These are phyloP conservation scores for Hylomyscus alleni DNA, from an alignment of 2,797 vertebrate species.

Conservation along the genomic window DNA sequence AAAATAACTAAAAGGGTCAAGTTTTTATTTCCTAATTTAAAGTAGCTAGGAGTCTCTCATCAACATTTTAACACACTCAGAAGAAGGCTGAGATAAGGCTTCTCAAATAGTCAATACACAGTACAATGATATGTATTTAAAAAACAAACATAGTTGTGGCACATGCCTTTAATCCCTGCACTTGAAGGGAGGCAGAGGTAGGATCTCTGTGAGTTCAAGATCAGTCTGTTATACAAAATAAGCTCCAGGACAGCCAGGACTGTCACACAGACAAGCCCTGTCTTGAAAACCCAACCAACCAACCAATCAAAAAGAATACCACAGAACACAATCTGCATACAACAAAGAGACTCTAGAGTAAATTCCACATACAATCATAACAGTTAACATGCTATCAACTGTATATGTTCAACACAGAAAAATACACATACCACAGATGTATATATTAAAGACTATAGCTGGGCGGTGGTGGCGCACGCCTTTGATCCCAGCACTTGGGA, in stretches of 20 bases:
- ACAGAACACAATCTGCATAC: not conserved
- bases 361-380: conserved; percentile 4
- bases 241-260: not conserved
- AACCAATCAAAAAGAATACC: not conserved
- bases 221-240: not conserved
- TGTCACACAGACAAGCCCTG: not conserved
- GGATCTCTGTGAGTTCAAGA: not conserved
- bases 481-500: no score
- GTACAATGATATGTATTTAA: not conserved
- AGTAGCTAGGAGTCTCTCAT: conserved; percentile 33
- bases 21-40: conserved; percentile 47
- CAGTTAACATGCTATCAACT: conserved; percentile 42
- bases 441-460: not conserved
- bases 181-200: not conserved
- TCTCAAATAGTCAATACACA: not conserved
- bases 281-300: not conserved
- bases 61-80: conserved; percentile 26
- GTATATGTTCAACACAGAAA: conserved; percentile 53
- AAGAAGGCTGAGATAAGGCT: conserved; percentile 45
- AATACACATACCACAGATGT: not conserved
- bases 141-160: not conserved
- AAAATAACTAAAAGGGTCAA: not conserved
- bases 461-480: no score
- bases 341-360: conserved; percentile 43
- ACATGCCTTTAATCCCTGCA: not conserved